Percentiles rank a stretch among this genome's conserved stretches.
Evolutionary conservation across 2,113 vertebrate genomes (phyloP).

Genomic region (Brachypodius melanocephalos): DNA sequence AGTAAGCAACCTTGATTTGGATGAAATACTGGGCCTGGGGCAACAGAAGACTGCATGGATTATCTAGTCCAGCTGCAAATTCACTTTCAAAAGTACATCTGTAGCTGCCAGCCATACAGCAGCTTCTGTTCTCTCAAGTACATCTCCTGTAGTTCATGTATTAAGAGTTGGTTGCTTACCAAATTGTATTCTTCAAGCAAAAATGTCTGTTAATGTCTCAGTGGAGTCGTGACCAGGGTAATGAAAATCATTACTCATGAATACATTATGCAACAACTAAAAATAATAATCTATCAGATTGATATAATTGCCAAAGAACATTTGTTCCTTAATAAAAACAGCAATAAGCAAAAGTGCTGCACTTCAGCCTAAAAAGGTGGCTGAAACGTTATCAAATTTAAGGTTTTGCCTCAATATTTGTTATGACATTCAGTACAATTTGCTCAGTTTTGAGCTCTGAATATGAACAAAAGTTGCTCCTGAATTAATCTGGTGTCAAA

Average conservation of each 20-base stretch:
- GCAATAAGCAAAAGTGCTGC: not conserved
- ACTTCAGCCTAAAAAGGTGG: not conserved
- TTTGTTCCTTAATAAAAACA: conserved; percentile 17
- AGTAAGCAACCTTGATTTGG: not conserved
- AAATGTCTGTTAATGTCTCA: not conserved
- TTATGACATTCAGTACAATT: not conserved
- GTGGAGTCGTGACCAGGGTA: not conserved
- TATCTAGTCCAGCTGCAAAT: conserved; percentile 1
- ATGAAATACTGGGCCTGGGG: not conserved
- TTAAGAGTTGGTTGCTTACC: not conserved
- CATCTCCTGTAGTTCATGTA: not conserved
- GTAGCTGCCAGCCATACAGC: conserved; percentile 4
- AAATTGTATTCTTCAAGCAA: not conserved
- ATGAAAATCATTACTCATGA: not conserved
- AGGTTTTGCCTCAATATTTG: not conserved
- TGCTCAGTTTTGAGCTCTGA: not conserved
- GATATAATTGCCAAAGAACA: not conserved
- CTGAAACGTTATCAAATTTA: not conserved
- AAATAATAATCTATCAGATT: not conserved
- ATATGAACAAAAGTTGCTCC: not conserved
- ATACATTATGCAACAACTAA: not conserved
- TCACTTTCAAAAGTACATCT: conserved; percentile 14
- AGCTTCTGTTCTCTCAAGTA: not conserved
- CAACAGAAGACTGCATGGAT: not conserved
- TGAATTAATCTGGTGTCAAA: not conserved